phyloP scores from a whole-genome alignment of 2,888 invertebrate species.

The Byasa hedistus region DNA sequence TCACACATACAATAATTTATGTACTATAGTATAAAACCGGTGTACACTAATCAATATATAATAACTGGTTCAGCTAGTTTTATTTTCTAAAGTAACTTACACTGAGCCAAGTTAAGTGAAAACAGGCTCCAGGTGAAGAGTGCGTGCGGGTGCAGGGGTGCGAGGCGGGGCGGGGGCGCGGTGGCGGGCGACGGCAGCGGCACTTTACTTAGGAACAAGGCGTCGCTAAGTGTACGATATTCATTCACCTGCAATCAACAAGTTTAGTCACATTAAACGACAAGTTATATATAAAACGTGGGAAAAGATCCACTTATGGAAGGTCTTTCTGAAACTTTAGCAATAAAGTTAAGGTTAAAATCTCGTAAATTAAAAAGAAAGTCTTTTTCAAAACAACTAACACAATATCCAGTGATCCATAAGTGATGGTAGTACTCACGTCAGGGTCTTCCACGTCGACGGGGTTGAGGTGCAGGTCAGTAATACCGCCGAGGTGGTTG shows the following conservation, averaged over 20 bases:
- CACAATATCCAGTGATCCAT: no score
- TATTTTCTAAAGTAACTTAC: conserved; percentile 43
- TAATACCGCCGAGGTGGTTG: conserved; percentile 84
- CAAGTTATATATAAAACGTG: no score
- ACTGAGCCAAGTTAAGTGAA: conserved; percentile 82
- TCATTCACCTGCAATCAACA: conserved; percentile 85
- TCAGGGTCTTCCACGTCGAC: conserved; percentile 97
- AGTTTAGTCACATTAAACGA: not conserved
- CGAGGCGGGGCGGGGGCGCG: conserved; percentile 63
- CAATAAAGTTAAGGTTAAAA: no score
- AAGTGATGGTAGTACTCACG: conserved; percentile 78
- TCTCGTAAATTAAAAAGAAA: no score
- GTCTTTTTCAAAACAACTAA: no score
- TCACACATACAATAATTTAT: no score
- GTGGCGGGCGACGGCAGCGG: conserved; percentile 68
- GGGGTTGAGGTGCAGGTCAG: conserved; percentile 85
- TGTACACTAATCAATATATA: no score
- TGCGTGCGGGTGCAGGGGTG: conserved; percentile 79
- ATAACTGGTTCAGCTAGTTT: no score
- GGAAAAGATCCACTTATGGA: no score
- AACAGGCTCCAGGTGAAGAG: conserved; percentile 89
- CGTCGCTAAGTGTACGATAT: conserved; percentile 94
- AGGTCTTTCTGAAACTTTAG: no score
- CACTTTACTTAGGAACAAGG: conserved; percentile 79
- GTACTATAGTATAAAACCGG: no score